Conservation (phyloP, 2,888 invertebrate genomes). For the Helicoverpa assulta region DNA sequence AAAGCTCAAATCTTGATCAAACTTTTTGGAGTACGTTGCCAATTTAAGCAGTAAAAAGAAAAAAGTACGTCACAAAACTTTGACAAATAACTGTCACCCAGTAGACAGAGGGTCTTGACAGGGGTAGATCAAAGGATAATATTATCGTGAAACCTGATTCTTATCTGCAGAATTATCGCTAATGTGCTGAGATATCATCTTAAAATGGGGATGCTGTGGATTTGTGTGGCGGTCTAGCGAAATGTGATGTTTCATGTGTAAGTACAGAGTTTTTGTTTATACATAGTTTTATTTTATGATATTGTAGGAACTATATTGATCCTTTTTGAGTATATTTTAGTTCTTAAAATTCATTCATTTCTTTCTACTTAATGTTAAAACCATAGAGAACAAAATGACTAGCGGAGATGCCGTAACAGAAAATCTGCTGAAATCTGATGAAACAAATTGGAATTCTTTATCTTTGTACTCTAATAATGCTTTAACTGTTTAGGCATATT, state of each 20-base stretch:
- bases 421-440: too few species aligned
- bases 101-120: slow-evolving; percentile 16
- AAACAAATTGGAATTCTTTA: too few species aligned
- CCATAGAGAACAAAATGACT: too few species aligned
- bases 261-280: background rate
- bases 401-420: too few species aligned
- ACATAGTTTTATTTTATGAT: too few species aligned
- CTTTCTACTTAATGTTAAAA: too few species aligned
- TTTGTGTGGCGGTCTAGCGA: slow-evolving; percentile 20
- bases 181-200: slow-evolving; percentile 82
- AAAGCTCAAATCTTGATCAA: slow-evolving; percentile 2
- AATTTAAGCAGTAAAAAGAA: slow-evolving; percentile 18
- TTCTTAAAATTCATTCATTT: too few species aligned
- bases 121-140: slow-evolving; percentile 80
- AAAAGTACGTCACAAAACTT: slow-evolving; percentile 30
- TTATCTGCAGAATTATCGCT: slow-evolving; percentile 79
- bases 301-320: too few species aligned
- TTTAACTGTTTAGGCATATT: too few species aligned
- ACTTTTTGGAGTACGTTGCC: slow-evolving; percentile 3
- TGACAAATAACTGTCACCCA: slow-evolving; percentile 80
- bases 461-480: too few species aligned
- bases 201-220: slow-evolving; percentile 44
- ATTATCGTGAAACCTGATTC: slow-evolving; percentile 69
- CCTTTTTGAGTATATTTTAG: too few species aligned
- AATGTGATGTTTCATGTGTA: slow-evolving; percentile 4